Evolutionary conservation across 2,888 invertebrate species (phyloP), one percentile per base, ranked within the genome.

Genomic region (Scelioninae gen. 1): DNA sequence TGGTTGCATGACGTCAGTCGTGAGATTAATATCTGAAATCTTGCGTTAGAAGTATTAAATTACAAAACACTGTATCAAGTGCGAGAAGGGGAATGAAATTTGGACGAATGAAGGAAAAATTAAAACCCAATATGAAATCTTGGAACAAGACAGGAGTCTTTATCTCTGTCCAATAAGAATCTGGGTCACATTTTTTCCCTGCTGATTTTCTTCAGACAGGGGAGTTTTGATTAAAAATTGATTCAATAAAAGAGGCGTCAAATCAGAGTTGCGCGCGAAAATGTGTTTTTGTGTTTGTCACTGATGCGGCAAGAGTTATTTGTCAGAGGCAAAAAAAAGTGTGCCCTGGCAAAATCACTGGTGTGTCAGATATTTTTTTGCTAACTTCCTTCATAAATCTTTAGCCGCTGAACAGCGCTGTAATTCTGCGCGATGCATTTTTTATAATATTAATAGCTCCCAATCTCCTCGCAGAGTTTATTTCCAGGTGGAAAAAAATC

Each of bases 1-100:
- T 56, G 56, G 15, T 5, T 51, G 51, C 43, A 29, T 76, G 76
- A 76, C 76, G 76, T 76, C 58, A 76, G 47, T 40, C 10, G 49
- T 5, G 43, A 60, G 58, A 66, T 66, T 58, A 40, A 43, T 60
- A 66, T 76, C 66, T 31, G 6, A 56, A 16, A 15, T 51, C 43
- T 60, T 51, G 40, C 11, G 29, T 49, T 47, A 43, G 15, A 15
- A 38, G n/a, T 43, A 29, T 10, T 10, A 62, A 11, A 55, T 23
- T 43, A 15, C 43, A 53, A 63, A 63, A 45, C 10, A 51, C 23
- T 23, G 32, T 29, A 45, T 29, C 8, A 11, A 11, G 51, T n/a
- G 34, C 53, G 53, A 15, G 8, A 15, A 6, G 5, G n/a, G 10
- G 23, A 60, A 62, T 45, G 13, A 16, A 68, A 77, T 62, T 60